Conservation (phyloP, 1,140 invertebrate genomes). For the Tyrophagus putrescentiae region DNA sequence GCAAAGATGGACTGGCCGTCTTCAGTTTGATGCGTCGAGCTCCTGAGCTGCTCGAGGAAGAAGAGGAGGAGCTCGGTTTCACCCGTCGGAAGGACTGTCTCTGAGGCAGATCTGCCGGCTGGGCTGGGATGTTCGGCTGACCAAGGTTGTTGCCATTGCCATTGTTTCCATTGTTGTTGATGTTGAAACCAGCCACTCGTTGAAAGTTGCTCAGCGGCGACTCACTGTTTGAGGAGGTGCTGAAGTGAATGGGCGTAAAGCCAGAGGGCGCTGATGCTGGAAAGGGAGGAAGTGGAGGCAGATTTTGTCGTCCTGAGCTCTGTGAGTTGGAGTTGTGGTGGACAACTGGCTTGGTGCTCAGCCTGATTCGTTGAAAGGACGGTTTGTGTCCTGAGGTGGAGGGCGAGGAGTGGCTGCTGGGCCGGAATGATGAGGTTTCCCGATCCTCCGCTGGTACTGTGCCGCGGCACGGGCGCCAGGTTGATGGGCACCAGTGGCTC, state of each 20-base stretch:
- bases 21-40: background rate
- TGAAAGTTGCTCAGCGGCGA: slow-evolving; percentile 2
- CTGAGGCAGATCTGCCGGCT: no score
- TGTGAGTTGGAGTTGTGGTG: background rate
- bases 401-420: no score
- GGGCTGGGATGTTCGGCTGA: no score
- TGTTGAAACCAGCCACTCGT: background rate
- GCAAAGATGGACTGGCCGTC: background rate
- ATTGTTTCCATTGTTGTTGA: no score
- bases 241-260: background rate
- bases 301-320: background rate
- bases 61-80: no score
- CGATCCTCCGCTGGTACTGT: no score
- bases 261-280: background rate
- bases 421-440: no score
- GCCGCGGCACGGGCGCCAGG: slow-evolving; percentile 7
- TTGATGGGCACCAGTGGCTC: background rate
- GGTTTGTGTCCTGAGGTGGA: no score
- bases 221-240: no score
- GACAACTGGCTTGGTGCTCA: background rate
- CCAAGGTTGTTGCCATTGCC: no score
- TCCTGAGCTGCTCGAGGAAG: background rate
- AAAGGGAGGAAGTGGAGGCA: background rate
- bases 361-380: slow-evolving; percentile 16
- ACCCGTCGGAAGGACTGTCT: slow-evolving; percentile 1